phyloP scores from a whole-genome alignment of 2,797 vertebrate species.

The Falco peregrinus region DNA sequence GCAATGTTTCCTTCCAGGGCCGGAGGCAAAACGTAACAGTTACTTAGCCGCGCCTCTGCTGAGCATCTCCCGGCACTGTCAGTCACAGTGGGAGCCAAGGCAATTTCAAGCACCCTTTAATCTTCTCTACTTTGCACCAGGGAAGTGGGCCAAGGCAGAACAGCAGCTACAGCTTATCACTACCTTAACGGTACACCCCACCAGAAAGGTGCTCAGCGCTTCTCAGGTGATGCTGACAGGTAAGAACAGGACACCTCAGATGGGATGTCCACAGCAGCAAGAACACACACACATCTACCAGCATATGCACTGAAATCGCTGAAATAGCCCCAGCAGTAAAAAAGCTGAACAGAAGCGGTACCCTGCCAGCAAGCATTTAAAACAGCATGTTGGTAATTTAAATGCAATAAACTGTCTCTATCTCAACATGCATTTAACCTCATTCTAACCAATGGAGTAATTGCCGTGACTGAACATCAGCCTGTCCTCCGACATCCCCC shows the following conservation, averaged over 20 bases:
- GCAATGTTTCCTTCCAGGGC: background rate
- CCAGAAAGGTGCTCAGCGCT: background rate
- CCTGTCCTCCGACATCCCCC: fast-evolving
- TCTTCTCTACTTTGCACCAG: background rate
- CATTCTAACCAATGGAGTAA: background rate
- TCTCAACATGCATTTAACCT: background rate
- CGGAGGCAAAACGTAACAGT: background rate
- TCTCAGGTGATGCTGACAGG: background rate
- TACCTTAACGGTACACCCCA: background rate
- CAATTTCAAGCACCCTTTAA: background rate
- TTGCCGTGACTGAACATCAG: background rate
- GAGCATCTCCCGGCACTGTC: background rate
- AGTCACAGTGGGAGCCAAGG: background rate
- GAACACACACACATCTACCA: background rate
- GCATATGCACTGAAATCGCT: background rate
- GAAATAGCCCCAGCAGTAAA: background rate
- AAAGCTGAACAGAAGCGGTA: background rate
- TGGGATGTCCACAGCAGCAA: background rate
- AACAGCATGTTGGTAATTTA: background rate
- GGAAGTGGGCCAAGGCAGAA: background rate
- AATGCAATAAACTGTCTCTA: background rate
- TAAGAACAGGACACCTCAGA: background rate
- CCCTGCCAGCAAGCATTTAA: too few species aligned
- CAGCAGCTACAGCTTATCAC: background rate
- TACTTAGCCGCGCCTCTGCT: background rate